Evolutionary conservation across 2,797 vertebrate species (phyloP).

Genomic region (Labroides dimidiatus): DNA sequence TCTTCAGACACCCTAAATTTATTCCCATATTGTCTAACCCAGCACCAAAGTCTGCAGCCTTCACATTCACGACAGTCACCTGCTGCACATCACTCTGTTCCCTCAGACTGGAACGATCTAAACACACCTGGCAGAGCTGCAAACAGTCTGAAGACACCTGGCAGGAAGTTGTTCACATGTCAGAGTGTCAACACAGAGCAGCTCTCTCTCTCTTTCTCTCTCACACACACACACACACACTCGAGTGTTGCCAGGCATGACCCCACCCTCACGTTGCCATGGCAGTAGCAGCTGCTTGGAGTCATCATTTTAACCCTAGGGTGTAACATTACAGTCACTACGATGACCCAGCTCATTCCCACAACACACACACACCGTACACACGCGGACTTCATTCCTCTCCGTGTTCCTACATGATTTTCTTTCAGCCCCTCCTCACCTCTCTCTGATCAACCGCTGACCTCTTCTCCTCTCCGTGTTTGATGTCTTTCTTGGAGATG

Average conservation of each 20-base stretch:
- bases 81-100: neutral
- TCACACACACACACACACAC: constrained; percentile 13
- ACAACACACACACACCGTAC: constrained; percentile 8
- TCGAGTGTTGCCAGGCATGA: constrained; percentile 35
- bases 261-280: constrained; percentile 58
- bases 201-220: neutral
- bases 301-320: constrained; percentile 73
- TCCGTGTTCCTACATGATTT: constrained; percentile 34
- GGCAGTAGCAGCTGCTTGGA: constrained; percentile 85
- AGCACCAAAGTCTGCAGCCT: too few species aligned
- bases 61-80: too few species aligned
- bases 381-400: constrained; percentile 34
- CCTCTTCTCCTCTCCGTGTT: constrained; percentile 1
- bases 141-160: neutral
- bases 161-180: constrained; percentile 5
- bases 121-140: neutral
- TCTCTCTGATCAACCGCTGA: constrained; percentile 40
- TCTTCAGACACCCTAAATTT: too few species aligned
- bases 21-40: too few species aligned
- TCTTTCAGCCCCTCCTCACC: constrained; percentile 49
- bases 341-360: constrained; percentile 89
- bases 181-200: neutral
- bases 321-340: constrained; percentile 85
- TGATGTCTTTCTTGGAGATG: neutral
- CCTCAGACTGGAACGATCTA: neutral